These are phyloP conservation scores for Drosophila simulans DNA, from an alignment of 1,140 invertebrate genomes.

Conservation along the genomic window DNA sequence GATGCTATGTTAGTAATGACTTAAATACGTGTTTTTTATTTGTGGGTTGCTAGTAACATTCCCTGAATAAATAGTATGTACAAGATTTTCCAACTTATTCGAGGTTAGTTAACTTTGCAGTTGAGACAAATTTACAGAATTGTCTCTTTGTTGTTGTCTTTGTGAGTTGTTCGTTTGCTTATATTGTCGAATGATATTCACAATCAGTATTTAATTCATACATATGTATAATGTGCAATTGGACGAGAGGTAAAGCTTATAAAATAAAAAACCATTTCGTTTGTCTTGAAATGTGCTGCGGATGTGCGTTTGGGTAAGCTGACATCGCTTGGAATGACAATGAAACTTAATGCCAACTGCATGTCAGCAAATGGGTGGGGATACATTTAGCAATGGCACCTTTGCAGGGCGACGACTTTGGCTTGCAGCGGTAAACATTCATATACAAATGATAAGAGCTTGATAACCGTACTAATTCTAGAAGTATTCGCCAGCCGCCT, in stretches of 20 bases:
- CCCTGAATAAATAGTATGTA: slow-evolving; percentile 14
- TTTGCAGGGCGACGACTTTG: slow-evolving; percentile 9
- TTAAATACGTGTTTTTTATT: neutral
- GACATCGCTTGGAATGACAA: slow-evolving; percentile 5
- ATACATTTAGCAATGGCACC: too few relatives aligned
- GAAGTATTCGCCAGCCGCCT: slow-evolving; percentile 85
- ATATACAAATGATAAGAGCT: neutral
- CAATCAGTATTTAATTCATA: neutral
- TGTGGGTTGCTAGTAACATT: neutral
- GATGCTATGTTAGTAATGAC: slow-evolving; percentile 2
- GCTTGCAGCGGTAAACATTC: slow-evolving; percentile 13
- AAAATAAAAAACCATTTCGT: neutral
- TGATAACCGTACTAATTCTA: slow-evolving; percentile 44
- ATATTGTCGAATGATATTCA: neutral
- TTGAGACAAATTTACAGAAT: neutral
- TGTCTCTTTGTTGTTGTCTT: too few relatives aligned
- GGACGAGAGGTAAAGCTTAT: neutral
- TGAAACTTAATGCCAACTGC: neutral
- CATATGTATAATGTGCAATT: slow-evolving; percentile 4
- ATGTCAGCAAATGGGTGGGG: too few relatives aligned
- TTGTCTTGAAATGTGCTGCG: neutral
- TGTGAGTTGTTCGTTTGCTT: slow-evolving; percentile 4
- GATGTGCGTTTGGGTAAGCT: neutral
- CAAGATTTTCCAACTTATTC: neutral
- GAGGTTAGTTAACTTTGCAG: slow-evolving; percentile 6